Percentiles rank a stretch among this genome's conserved stretches.
These are phyloP conservation scores for Phylloscopus trochiloides DNA, from an alignment of 2,113 vertebrate species.

Conservation along the genomic window DNA sequence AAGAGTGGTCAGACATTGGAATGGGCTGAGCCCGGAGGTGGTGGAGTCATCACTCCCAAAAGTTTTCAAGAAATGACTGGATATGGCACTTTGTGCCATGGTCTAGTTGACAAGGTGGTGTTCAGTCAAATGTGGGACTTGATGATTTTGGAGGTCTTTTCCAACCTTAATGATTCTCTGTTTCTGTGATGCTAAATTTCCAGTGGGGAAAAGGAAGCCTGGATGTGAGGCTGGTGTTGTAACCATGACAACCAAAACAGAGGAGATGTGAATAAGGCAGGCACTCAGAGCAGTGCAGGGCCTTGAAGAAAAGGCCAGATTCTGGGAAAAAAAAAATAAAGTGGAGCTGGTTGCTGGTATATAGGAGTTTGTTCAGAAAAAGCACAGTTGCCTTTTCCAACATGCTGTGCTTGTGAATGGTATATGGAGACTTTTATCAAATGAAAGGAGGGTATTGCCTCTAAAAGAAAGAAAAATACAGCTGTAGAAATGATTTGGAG, in stretches of 20 bases:
- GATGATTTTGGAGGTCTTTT: neutral
- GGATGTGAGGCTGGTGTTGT: conserved; percentile 24
- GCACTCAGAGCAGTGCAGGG: neutral
- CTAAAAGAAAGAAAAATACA: neutral
- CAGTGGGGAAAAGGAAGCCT: neutral
- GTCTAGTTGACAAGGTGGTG: neutral
- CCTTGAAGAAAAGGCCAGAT: conserved; percentile 10
- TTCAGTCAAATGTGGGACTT: neutral
- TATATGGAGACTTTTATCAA: neutral
- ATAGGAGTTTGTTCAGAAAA: neutral
- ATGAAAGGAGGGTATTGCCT: neutral
- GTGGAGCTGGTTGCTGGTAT: neutral
- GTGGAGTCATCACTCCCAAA: neutral
- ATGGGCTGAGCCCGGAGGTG: neutral
- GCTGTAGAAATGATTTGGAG: neutral
- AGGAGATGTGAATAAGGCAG: neutral
- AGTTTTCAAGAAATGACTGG: neutral
- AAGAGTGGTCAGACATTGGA: neutral
- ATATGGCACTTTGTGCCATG: neutral
- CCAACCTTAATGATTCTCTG: neutral
- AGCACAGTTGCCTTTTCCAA: neutral
- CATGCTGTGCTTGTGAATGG: neutral
- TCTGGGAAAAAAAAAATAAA: neutral
- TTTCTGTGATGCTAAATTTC: neutral
- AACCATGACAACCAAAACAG: conserved; percentile 44